phyloP scores from a whole-genome alignment of 1,140 invertebrate genomes.

The Odontomachus brunneus region DNA sequence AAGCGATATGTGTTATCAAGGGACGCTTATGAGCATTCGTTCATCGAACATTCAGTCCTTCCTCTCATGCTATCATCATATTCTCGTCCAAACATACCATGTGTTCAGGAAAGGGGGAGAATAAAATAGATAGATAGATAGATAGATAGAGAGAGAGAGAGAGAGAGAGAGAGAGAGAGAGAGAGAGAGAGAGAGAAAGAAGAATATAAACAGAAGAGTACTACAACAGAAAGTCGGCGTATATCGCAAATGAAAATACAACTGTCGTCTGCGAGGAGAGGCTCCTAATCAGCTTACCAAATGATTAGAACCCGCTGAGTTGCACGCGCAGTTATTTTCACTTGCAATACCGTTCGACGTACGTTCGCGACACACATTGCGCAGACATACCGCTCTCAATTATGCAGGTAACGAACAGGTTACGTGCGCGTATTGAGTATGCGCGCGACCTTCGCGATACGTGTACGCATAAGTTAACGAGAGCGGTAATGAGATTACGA shows the following conservation, averaged over 20 bases:
- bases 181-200: no score
- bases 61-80: background rate
- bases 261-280: background rate
- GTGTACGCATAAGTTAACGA: conserved; percentile 3
- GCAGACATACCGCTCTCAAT: background rate
- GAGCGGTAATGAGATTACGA: conserved; percentile 2
- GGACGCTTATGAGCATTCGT: background rate
- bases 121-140: no score
- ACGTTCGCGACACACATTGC: background rate
- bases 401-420: background rate
- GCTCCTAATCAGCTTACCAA: conserved; percentile 56
- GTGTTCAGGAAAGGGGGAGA: no score
- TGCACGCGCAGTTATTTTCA: conserved; percentile 2
- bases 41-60: background rate
- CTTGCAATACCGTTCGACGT: conserved; percentile 2
- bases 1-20: no score
- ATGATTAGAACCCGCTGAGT: conserved; percentile 2
- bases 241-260: conserved; percentile 24
- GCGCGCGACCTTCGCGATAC: background rate
- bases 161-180: no score
- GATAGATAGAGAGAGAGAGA: no score
- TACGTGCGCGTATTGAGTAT: background rate
- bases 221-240: background rate
- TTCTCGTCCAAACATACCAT: background rate
- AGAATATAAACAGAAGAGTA: background rate